A percentile compares a stretch with the other conserved stretches of the same genome.
Conservation (phyloP, 2,888 invertebrate species). For the Leptarthrus brevirostris region DNA sequence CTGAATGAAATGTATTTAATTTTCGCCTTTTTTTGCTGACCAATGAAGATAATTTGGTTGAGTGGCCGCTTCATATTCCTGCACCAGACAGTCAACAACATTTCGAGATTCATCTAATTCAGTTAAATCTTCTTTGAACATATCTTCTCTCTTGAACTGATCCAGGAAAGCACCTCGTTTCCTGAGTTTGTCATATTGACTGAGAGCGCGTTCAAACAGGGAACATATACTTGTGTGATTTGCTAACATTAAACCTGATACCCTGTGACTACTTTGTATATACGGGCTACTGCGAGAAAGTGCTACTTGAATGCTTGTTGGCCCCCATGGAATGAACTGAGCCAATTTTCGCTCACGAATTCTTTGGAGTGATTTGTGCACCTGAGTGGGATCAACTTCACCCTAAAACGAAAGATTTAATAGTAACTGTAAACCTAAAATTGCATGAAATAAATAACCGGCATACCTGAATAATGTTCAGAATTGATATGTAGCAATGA, state of each 20-base stretch:
- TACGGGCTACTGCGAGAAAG: conserved; percentile 95
- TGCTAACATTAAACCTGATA: conserved; percentile 96
- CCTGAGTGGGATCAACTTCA: conserved; percentile 97
- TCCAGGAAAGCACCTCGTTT: conserved; percentile 97
- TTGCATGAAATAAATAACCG: background rate
- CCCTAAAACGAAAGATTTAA: too few species aligned
- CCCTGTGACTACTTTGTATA: conserved; percentile 92
- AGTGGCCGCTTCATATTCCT: conserved; percentile 96
- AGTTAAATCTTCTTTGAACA: conserved; percentile 90
- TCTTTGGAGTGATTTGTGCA: conserved; percentile 95
- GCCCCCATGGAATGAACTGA: conserved; percentile 98
- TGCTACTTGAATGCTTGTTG: conserved; percentile 96
- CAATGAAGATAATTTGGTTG: conserved; percentile 87
- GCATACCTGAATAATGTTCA: conserved; percentile 95
- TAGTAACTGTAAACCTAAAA: too few species aligned
- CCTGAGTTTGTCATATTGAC: conserved; percentile 93
- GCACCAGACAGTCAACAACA: conserved; percentile 91
- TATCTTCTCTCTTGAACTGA: conserved; percentile 93
- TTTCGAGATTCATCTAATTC: conserved; percentile 92
- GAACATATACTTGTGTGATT: conserved; percentile 98
- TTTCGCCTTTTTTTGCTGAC: conserved; percentile 63
- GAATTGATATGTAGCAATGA: conserved; percentile 95
- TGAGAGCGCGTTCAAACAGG: conserved; percentile 89
- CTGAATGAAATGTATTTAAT: too few species aligned
- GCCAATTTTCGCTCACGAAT: conserved; percentile 94